Conservation (phyloP, 2,888 invertebrate species). For the Cyclophora punctaria region DNA sequence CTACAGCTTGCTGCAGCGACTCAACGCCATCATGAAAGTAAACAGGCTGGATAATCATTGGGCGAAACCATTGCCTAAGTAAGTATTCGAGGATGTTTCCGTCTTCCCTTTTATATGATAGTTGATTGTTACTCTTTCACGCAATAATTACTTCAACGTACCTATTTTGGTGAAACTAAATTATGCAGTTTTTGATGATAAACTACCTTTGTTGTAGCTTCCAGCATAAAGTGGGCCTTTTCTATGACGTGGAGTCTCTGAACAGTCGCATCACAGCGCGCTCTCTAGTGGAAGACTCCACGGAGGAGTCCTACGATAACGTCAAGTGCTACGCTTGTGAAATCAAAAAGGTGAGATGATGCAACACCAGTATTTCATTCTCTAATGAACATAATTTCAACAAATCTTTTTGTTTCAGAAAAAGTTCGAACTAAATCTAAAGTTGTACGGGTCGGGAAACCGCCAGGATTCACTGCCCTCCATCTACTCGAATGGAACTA, state of each 20-base stretch:
- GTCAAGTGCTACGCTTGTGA: slow-evolving; percentile 62
- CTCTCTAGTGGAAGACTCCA: slow-evolving; percentile 21
- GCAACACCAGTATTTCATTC: background rate
- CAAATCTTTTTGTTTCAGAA: slow-evolving; percentile 27
- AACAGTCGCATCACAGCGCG: slow-evolving; percentile 37
- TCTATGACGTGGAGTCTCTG: slow-evolving; percentile 41
- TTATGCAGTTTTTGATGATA: too few relatives aligned
- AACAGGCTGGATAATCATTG: slow-evolving; percentile 81
- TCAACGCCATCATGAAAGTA: slow-evolving; percentile 78
- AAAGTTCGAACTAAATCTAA: slow-evolving; percentile 29
- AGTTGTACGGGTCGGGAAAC: slow-evolving; percentile 18
- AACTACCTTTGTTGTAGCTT: slow-evolving; percentile 37
- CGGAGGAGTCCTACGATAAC: slow-evolving; percentile 29
- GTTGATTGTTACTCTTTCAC: background rate
- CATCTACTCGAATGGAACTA: slow-evolving; percentile 28
- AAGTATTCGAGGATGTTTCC: slow-evolving; percentile 7
- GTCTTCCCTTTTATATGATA: too few relatives aligned
- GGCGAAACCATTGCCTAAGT: slow-evolving; percentile 78
- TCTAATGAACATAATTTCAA: background rate
- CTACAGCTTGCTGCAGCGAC: slow-evolving; percentile 78
- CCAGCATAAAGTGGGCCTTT: slow-evolving; percentile 58
- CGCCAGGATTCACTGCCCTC: slow-evolving; percentile 35
- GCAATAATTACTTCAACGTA: too few relatives aligned
- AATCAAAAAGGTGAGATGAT: slow-evolving; percentile 32
- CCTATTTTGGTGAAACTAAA: too few relatives aligned